Base-by-base conservation (phyloP, 1,140 invertebrate genomes). In the Orchesella cincta region DNA sequence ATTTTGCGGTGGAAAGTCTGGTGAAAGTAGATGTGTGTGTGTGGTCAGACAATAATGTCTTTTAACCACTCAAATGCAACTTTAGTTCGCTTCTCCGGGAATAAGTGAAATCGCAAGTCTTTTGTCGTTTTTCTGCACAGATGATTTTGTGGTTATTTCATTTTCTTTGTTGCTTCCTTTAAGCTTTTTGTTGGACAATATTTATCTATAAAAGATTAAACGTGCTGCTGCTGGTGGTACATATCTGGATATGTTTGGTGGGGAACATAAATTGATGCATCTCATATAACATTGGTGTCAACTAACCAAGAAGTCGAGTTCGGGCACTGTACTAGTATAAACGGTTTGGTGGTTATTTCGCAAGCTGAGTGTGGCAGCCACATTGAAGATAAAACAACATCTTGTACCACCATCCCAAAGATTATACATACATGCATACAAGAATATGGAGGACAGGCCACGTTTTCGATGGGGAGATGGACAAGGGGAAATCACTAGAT, bases 91-190 rank as follows among this genome's bases (percentile, higher is more conserved):
- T 46, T 46, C 39, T 46, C 39, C n/a, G n/a, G n/a, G n/a, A 57
- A 14, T n/a, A 57, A 57, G 52, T n/a, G 23, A 57, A 57, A 57
- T 23, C 8, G 52, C 23, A 5, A 57, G 52, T n/a, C 12, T 57
- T 26, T 57, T 57, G 52, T 57, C 52, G 14, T 57, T 23, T 23
- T 23, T 26, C 14, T 57, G 8, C 52, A 14, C 12, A 57, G 52
- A 57, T 57, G 8, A 57, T 57, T n/a, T 57, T 57, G 52, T 26
- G 52, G 52, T 57, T 57, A 57, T 57, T n/a, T 57, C 52, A 57
- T 57, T 57, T 23, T 57, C 52, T 57, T 18, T 57, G 52, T 57
- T 12, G 52, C 8, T 23, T n/a, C 52, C 52, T 26, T 57, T 14
- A 57, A n/a, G n/a, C n/a, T n/a, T n/a, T 57, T 14, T 57, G 52